These are phyloP conservation scores for Phortica okadai DNA, from an alignment of 2,888 invertebrate species.

Conservation along the genomic window DNA sequence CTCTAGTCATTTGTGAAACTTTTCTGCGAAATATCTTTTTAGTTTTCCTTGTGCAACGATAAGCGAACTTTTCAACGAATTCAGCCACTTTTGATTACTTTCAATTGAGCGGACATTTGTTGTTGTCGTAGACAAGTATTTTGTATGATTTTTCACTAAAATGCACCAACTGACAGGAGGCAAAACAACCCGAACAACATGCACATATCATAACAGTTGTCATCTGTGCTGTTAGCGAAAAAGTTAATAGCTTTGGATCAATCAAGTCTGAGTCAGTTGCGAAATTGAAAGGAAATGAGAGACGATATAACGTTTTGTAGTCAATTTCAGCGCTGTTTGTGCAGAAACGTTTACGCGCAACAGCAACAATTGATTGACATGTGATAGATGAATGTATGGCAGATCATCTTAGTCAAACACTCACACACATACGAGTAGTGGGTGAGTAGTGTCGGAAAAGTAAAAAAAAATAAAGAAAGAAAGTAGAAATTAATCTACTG, in stretches of 20 bases:
- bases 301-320: conserved; percentile 50
- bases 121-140: too few relatives aligned
- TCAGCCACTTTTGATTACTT: background rate
- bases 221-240: background rate
- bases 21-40: too few relatives aligned
- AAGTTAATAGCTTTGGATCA: conserved; percentile 17
- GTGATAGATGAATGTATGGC: conserved; percentile 51
- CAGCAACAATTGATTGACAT: conserved; percentile 72
- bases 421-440: too few relatives aligned
- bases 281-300: conserved; percentile 52
- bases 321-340: background rate
- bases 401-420: too few relatives aligned
- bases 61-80: background rate
- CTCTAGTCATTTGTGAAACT: background rate
- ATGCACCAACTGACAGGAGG: too few relatives aligned
- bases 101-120: background rate
- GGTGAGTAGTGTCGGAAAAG: background rate
- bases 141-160: too few relatives aligned
- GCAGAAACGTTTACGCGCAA: conserved; percentile 43
- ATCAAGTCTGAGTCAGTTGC: conserved; percentile 24
- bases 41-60: background rate
- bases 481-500: background rate
- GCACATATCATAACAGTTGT: background rate
- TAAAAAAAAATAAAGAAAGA: background rate
- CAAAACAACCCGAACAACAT: too few relatives aligned